Evolutionary conservation across 2,888 invertebrate genomes (phyloP), one percentile per base, ranked within the genome.

Genomic region (Metacarcinus magister): DNA sequence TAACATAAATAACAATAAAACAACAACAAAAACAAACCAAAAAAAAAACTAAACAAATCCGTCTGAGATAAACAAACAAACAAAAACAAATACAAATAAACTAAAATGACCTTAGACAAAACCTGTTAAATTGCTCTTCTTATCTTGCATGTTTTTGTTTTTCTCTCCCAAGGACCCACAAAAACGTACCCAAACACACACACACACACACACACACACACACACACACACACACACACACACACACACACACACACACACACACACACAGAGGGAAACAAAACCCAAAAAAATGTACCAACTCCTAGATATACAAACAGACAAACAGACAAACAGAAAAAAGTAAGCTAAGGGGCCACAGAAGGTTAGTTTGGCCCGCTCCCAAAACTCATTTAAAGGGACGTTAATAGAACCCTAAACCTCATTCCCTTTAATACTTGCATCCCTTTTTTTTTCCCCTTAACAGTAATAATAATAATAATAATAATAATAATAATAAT

Each of bases 141-240:
- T 67, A 67, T 67, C 67, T 23, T 5, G n/a, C n/a, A n/a, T 0
- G 39, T 10, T n/a, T 7, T 44, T 90, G 4, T 4, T 32, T 10
- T 32, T 28, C 19, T 10, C 19, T 28, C 19, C n/a, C 87, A 10
- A 8, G 28, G 13, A n/a, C 67, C 5, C 67, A 67, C 23, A 67
- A 4, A 67, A 0, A n/a, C n/a, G 5, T 5, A 23, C 67, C 0
- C 67, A 67, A 0, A 67, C 67, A 67, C 67, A 67, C n/a, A 67
- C 10, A 67, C 90, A 90, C 90, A 90, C 90, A 90, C 90, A 90
- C 90, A 90, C 90, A 90, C 90, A 90, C 90, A 90, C 90, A 90
- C 90, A 90, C 90, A 90, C 90, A 90, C 39, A 90, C 90, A 90
- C 90, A 90, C 90, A 90, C 90, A 90, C 90, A 90, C 90, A 90